Percentiles rank a stretch among this genome's conserved stretches.
These are phyloP conservation scores for Chirona hameri DNA, from an alignment of 2,888 invertebrate species.

Conservation along the genomic window DNA sequence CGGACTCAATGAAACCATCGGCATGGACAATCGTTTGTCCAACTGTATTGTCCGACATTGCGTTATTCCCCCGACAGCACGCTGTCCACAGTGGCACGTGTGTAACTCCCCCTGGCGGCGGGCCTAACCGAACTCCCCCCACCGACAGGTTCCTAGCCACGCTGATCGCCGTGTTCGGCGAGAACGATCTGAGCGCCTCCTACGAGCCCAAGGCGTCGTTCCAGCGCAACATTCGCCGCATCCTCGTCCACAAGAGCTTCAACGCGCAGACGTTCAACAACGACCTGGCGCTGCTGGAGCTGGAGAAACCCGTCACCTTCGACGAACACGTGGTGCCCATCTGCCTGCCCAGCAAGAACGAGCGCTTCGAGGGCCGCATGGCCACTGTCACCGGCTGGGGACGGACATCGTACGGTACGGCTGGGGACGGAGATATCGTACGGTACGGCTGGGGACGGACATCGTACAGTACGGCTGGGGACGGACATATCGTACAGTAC, in stretches of 20 bases:
- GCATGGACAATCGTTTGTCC: too few relatives aligned
- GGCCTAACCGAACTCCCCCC: not conserved
- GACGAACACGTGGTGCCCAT: conserved; percentile 88
- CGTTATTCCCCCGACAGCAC: too few relatives aligned
- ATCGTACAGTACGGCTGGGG: too few relatives aligned
- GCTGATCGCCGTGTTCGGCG: conserved; percentile 84
- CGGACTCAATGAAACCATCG: too few relatives aligned
- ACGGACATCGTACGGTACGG: conserved; percentile 73
- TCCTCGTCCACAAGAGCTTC: conserved; percentile 83
- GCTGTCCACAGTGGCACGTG: too few relatives aligned
- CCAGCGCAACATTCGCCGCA: conserved; percentile 75
- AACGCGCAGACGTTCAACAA: conserved; percentile 89
- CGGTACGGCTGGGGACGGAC: too few relatives aligned
- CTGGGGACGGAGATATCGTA: too few relatives aligned
- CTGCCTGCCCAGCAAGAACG: conserved; percentile 71
- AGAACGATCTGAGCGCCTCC: conserved; percentile 83
- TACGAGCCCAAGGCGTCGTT: conserved; percentile 60
- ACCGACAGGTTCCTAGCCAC: conserved; percentile 73
- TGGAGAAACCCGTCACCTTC: conserved; percentile 76
- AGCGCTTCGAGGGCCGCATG: conserved; percentile 78
- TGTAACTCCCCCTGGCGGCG: too few relatives aligned
- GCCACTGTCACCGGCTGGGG: conserved; percentile 93
- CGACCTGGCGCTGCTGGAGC: conserved; percentile 78
- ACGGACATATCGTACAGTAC: too few relatives aligned
- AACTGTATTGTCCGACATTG: too few relatives aligned